Base-by-base conservation (phyloP, 2,113 vertebrate species). In the Oreochromis niloticus region DNA sequence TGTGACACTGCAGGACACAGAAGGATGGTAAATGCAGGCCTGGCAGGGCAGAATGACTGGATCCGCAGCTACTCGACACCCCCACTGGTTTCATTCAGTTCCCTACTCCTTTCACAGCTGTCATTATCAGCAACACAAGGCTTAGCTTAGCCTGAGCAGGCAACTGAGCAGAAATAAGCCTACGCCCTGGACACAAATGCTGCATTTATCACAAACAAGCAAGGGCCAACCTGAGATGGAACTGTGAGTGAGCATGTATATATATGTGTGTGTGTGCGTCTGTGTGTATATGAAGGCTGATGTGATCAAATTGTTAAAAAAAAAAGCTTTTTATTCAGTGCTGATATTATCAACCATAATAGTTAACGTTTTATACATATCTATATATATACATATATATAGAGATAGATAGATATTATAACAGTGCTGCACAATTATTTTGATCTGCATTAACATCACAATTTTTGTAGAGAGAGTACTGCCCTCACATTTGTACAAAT, bases 61-160 rank as follows among this genome's bases (percentile, higher is more conserved):
- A 90, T 87, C 73, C 61, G 46, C 90, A 87, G 86, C 83, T 54
- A 88, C 89, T 87, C 82, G 52, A 78, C 85, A 87, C 87, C 92
- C 89, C 91, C 92, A 90, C 90, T 92, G 93, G 80, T 94, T 92
- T 91, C 91, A 95, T 94, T 95, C 93, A 94, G 84, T 92, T 92
- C 89, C 91, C 93, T 87, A 92, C 92, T 93, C 93, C 87, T 91
- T 87, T 87, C 93, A 94, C 95, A 93, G 95, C 93, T 94, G 92
- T 94, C 93, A 95, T 95, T 95, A 95, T 95, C 95, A 93, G 92
- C 91, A 93, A 87, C 86, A 94, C 88, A 91, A 89, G 95, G 94
- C 92, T 95, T 93, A 95, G 94, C 92, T 91, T 92, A 95, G 94
- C 93, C 86, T 84, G 90, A 93, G 90, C 85, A 88, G 91, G 94